Conservation (phyloP, 1,140 invertebrate species). For the Grapholita molesta region DNA sequence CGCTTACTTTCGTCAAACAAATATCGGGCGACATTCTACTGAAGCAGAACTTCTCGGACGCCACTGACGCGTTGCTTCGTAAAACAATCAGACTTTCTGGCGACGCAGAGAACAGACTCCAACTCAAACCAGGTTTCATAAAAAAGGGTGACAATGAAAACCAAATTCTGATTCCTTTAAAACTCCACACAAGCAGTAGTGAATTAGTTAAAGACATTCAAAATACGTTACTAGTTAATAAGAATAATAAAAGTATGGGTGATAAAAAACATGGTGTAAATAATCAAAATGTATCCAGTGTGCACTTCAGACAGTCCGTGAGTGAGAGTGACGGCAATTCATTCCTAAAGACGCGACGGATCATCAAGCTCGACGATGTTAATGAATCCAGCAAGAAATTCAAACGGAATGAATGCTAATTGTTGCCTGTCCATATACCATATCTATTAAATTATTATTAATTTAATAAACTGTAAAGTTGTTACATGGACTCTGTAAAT, state of each 20-base stretch:
- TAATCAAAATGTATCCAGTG: slow-evolving; percentile 70
- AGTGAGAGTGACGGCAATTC: slow-evolving; percentile 63
- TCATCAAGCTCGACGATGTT: slow-evolving; percentile 65
- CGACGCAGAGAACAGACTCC: slow-evolving; percentile 67
- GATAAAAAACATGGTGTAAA: slow-evolving; percentile 74
- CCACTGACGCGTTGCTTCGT: slow-evolving; percentile 59
- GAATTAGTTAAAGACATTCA: slow-evolving; percentile 71
- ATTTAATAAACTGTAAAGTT: slow-evolving; percentile 69
- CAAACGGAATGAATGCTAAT: slow-evolving; percentile 71
- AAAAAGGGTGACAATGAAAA: slow-evolving; percentile 68
- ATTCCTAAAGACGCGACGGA: slow-evolving; percentile 63
- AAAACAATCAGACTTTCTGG: slow-evolving; percentile 66
- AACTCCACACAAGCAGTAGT: slow-evolving; percentile 50
- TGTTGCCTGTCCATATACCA: slow-evolving; percentile 56
- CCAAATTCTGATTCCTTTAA: slow-evolving; percentile 65
- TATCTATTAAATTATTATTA: slow-evolving; percentile 72
- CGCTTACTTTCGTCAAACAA: slow-evolving; percentile 63
- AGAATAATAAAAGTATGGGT: slow-evolving; percentile 63
- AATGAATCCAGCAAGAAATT: slow-evolving; percentile 69
- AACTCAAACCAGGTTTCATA: slow-evolving; percentile 59
- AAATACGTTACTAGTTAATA: slow-evolving; percentile 70
- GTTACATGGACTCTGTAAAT: slow-evolving; percentile 67
- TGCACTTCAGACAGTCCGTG: slow-evolving; percentile 65
- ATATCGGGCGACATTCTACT: slow-evolving; percentile 64
- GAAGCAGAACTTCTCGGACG: slow-evolving; percentile 59